These are phyloP conservation scores for Stenurella melanura DNA, from an alignment of 2,888 invertebrate genomes.

Conservation along the genomic window DNA sequence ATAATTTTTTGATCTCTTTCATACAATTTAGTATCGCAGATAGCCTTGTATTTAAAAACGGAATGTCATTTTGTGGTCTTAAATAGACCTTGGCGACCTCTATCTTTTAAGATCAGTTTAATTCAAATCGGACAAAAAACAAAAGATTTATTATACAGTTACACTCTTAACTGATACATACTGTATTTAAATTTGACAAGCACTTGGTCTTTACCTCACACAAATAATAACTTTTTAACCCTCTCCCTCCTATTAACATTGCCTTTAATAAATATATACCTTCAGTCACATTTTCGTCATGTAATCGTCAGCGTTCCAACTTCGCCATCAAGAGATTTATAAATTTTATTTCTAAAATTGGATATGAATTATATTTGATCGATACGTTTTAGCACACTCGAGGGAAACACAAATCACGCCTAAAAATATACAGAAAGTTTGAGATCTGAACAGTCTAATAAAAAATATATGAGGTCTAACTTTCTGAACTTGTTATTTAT, in stretches of 20 bases:
- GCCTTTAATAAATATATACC: not conserved
- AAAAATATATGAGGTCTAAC: constrained; percentile 50
- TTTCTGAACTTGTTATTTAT: constrained; percentile 40
- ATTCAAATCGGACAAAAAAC: no score
- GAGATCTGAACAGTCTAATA: constrained; percentile 53
- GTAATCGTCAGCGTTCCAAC: constrained; percentile 16
- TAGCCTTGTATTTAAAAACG: no score
- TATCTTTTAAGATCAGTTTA: no score
- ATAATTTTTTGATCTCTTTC: no score
- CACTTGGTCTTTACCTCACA: no score
- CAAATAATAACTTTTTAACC: not conserved
- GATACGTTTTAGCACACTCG: constrained; percentile 57
- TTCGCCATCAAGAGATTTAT: constrained; percentile 40
- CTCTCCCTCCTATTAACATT: not conserved
- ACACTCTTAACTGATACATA: no score
- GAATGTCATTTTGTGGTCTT: no score
- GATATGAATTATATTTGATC: constrained; percentile 53
- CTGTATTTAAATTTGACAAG: no score
- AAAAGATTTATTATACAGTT: no score
- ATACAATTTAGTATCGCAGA: no score
- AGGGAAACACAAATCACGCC: constrained; percentile 60
- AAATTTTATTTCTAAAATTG: constrained; percentile 54
- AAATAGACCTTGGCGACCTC: no score
- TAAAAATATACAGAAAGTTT: constrained; percentile 57
- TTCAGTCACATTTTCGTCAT: not conserved